Evolutionary conservation across 1,140 invertebrate genomes (phyloP).

Genomic region (Neuroterus valhalla): DNA sequence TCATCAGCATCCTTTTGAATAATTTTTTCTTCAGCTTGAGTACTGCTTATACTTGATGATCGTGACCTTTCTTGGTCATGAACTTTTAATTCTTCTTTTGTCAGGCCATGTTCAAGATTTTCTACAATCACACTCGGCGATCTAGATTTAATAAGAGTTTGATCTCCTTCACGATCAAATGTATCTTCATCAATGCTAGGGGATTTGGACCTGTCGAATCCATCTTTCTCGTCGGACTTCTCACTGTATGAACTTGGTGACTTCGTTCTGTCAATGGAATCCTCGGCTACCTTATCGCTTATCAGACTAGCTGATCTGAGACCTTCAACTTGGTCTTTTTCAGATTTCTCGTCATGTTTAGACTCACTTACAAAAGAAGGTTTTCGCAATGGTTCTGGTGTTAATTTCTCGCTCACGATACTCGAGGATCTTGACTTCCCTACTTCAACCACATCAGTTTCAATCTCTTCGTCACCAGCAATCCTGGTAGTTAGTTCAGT

Average conservation of each 20-base stretch:
- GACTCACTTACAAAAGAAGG: conserved; percentile 33
- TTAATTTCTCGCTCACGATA: conserved; percentile 33
- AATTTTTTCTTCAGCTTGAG: not conserved
- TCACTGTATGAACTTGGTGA: conserved; percentile 50
- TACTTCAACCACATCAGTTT: conserved; percentile 27
- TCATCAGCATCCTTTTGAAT: conserved; percentile 22
- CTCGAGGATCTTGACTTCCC: conserved; percentile 44
- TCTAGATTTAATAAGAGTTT: not conserved
- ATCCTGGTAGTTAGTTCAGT: conserved; percentile 1
- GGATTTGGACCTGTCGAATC: not conserved
- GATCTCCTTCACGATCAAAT: not conserved
- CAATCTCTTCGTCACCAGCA: conserved; percentile 2
- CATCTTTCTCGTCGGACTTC: conserved; percentile 23
- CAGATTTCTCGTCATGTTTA: conserved; percentile 43
- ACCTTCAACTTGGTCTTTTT: conserved; percentile 42
- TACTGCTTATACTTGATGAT: conserved; percentile 40
- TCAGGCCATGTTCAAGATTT: conserved; percentile 10
- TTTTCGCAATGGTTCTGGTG: conserved; percentile 34
- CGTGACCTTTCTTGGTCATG: conserved; percentile 29
- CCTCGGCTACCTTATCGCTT: conserved; percentile 36
- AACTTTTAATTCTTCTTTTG: conserved; percentile 36
- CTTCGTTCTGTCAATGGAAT: conserved; percentile 45
- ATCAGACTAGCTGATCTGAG: conserved; percentile 48
- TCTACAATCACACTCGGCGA: conserved; percentile 29
- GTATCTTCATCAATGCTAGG: conserved; percentile 18